Conservation (phyloP, 2,888 invertebrate species). For the Cantharis nigra region DNA sequence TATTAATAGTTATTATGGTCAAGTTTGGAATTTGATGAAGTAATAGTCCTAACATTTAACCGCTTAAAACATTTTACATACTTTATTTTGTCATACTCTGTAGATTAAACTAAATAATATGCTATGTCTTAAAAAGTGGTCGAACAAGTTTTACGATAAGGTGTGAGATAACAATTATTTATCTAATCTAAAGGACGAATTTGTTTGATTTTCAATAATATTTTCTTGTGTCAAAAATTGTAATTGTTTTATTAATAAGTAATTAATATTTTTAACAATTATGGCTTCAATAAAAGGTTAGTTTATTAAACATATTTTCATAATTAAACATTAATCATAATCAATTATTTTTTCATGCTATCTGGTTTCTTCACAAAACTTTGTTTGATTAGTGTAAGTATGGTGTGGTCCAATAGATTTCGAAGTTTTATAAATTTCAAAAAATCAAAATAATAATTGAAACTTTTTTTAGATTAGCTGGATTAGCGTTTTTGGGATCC, state of each 20-base stretch:
- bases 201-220: background rate
- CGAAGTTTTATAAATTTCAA: background rate
- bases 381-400: background rate
- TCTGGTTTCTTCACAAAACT: background rate
- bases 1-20: too few relatives aligned
- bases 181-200: background rate
- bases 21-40: too few relatives aligned
- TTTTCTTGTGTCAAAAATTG: background rate
- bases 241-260: background rate
- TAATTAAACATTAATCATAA: background rate
- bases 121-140: background rate
- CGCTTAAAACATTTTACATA: background rate
- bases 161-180: background rate
- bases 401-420: background rate
- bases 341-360: background rate
- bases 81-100: background rate
- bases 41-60: too few relatives aligned
- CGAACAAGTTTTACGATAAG: background rate
- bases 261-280: background rate
- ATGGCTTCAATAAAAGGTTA: background rate
- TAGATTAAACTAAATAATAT: background rate
- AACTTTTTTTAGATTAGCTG: slow-evolving; percentile 71
- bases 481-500: slow-evolving; percentile 90
- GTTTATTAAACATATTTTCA: background rate
- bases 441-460: too few relatives aligned